A percentile compares a stretch with the other conserved stretches of the same genome.
phyloP scores from a whole-genome alignment of 2,888 invertebrate species.

The Podabrus alpinus region DNA sequence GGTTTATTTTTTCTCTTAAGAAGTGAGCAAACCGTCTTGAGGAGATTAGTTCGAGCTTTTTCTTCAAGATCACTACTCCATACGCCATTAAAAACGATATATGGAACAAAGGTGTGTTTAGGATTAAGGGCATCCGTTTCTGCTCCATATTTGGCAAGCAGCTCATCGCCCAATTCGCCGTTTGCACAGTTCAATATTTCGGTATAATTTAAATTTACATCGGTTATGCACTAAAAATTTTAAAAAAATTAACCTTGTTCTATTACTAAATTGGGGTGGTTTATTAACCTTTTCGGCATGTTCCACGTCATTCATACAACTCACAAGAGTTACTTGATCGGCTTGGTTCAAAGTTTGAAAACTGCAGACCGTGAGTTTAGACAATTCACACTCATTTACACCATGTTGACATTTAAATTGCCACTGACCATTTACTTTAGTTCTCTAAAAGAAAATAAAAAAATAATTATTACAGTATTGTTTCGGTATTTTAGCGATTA shows the following conservation, averaged over 20 bases:
- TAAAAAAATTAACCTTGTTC: not conserved
- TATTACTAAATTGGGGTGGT: not conserved
- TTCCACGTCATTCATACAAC: conserved; percentile 52
- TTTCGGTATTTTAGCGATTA: too few relatives aligned
- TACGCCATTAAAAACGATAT: conserved; percentile 52
- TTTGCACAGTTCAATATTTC: conserved; percentile 40
- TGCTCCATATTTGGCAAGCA: conserved; percentile 51
- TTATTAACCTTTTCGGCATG: conserved; percentile 23
- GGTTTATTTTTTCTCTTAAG: not conserved
- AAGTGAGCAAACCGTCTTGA: conserved; percentile 31
- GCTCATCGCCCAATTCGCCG: conserved; percentile 43
- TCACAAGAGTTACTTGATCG: conserved; percentile 46
- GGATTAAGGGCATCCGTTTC: conserved; percentile 46
- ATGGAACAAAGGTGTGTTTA: conserved; percentile 51
- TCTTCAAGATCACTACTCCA: conserved; percentile 30
- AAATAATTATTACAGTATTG: not conserved
- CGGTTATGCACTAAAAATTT: conserved; percentile 46
- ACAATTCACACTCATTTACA: conserved; percentile 57
- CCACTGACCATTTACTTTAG: conserved; percentile 39
- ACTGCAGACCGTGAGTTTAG: conserved; percentile 59
- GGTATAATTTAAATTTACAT: conserved; percentile 30
- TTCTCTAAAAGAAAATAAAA: conserved; percentile 9
- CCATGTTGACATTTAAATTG: conserved; percentile 60
- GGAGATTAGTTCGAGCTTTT: conserved; percentile 34
- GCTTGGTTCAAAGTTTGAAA: conserved; percentile 46